A percentile compares a stretch with the other conserved stretches of the same genome.
Conservation (phyloP, 2,888 invertebrate genomes). For the Lymantria dispar region DNA sequence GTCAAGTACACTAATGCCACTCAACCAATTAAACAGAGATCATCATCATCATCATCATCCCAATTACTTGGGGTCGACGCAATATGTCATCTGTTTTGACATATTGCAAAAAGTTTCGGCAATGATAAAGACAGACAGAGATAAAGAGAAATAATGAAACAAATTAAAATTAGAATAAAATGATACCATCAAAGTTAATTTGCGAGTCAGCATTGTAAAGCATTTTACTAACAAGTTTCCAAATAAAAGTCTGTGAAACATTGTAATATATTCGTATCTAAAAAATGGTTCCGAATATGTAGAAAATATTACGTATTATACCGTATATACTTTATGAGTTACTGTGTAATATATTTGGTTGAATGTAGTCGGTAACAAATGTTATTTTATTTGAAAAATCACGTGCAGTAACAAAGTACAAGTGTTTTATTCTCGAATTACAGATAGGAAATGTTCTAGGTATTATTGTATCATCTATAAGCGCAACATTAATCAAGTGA, state of each 20-base stretch:
- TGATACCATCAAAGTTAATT: not conserved
- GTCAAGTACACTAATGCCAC: too few species aligned
- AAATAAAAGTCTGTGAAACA: not conserved
- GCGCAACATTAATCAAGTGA: too few species aligned
- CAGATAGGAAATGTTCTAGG: too few species aligned
- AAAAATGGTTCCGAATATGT: slow-evolving; percentile 2
- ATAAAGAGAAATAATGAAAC: too few species aligned
- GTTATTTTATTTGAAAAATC: slow-evolving; percentile 1
- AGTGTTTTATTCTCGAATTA: not conserved
- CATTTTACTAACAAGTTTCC: not conserved
- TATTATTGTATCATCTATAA: too few species aligned
- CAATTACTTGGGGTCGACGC: too few species aligned
- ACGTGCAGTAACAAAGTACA: not conserved
- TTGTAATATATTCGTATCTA: not conserved
- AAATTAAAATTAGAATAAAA: not conserved
- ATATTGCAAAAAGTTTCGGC: too few species aligned
- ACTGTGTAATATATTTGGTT: slow-evolving; percentile 15
- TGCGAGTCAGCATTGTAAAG: not conserved
- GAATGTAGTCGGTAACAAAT: slow-evolving; percentile 1
- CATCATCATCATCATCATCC: too few species aligned
- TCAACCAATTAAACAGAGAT: too few species aligned
- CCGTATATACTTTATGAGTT: slow-evolving; percentile 18
- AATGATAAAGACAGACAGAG: too few species aligned
- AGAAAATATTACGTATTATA: slow-evolving; percentile 10
- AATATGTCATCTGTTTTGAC: too few species aligned